Evolutionary conservation across 2,888 invertebrate genomes (phyloP), one percentile per base, ranked within the genome.

Genomic region (Hirtodrosophila histrioides): DNA sequence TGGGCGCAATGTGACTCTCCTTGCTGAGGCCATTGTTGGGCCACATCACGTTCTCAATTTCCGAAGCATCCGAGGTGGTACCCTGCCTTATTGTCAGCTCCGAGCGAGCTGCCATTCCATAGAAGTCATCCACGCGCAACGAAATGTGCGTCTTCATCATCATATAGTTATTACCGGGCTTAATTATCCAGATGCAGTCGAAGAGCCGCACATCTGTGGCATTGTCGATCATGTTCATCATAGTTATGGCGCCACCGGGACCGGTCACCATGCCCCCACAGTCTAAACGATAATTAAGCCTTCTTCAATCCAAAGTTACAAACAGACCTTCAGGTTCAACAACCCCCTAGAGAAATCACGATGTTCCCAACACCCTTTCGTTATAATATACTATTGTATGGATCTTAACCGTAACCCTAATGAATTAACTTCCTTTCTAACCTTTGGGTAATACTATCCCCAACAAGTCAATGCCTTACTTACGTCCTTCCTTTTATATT

Each of bases 181-280:
- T 93, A 10, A 95, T 94, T 29, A 95, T 92, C 95, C 95, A 95
- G 54, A 95, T 93, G 81, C 95, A 95, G 86, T 95, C 95, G 80
- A 94, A 95, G 2, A 93, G 92, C 49, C 93, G 93, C 0, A 93
- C 92, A 76, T 93, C 93, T 0, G 92, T 92, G 2, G 92, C 92
- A 62, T 93, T 93, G 43, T 93, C 92, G 10, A 94, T 93, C 95
- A 95, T 95, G 79, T 95, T 94, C 94, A 95, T 94, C 95, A 95
- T 95, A 2, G 95, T 95, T 50, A 95, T 95, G 10, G 94, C 94
- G 0, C 95, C 95, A 3, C 95, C 95, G 10, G 94, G 92, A 78
- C 95, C 94, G 66, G 94, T 94, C 1, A 95, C 95, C 89, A 94
- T 93, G 45, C 95, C 95, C 24, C 95, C 95, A 82, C 95, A 95